Conservation (phyloP, 2,113 vertebrate genomes). For the Hydrochoerus hydrochaeris region DNA sequence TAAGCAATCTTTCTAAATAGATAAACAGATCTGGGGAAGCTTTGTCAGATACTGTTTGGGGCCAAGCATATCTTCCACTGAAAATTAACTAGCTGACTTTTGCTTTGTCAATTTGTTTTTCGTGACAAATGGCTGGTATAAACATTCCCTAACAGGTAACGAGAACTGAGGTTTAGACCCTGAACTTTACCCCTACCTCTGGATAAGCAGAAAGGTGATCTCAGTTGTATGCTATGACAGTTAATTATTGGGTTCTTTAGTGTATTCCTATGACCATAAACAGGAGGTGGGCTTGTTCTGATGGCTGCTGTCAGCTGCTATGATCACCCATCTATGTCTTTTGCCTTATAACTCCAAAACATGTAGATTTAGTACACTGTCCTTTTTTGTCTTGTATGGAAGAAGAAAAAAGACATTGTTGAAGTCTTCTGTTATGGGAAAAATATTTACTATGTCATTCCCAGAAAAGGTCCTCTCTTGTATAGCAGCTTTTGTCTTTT, state of each 20-base stretch:
- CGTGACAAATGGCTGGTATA: neutral
- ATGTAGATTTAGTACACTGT: neutral
- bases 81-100: conserved; percentile 36
- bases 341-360: conserved; percentile 14
- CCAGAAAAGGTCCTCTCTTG: neutral
- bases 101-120: conserved; percentile 34
- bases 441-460: conserved; percentile 39
- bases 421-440: neutral
- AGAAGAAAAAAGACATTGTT: conserved; percentile 14
- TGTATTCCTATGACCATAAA: neutral
- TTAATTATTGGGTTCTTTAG: neutral
- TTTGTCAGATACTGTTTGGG: conserved; percentile 6
- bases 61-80: neutral
- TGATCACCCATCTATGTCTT: conserved; percentile 2
- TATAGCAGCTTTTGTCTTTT: neutral
- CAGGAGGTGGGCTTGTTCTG: neutral
- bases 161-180: neutral
- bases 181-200: neutral
- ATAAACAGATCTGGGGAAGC: conserved; percentile 1
- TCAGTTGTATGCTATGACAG: neutral
- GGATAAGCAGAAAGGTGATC: neutral
- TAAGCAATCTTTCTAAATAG: conserved; percentile 29
- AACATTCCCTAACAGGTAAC: neutral
- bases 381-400: conserved; percentile 14
- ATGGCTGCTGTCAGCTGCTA: neutral